Evolutionary conservation across 2,888 invertebrate species (phyloP), one percentile per base, ranked within the genome.

Genomic region (Rhagium mordax): DNA sequence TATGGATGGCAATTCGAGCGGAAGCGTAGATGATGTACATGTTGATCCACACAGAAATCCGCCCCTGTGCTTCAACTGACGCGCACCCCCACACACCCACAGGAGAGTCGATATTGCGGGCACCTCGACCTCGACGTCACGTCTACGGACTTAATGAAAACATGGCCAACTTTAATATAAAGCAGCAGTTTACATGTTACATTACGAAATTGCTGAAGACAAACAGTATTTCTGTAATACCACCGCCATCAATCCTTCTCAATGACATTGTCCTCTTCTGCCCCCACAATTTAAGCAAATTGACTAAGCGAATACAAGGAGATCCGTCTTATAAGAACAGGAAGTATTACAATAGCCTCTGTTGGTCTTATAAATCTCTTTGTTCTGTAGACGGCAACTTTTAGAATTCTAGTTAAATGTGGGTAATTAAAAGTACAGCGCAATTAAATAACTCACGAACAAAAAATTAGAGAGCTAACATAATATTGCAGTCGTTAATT

Each of bases 121-220:
- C 71, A 66, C 70, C 74, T 67, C 74, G 66, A 75, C 74, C 65
- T 57, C 65, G 29, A 51, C 59, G 76, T 77, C 76, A 77, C 78
- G 79, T 79, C 74, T 71, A 70, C 67, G 55, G 64, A 70, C 72
- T 76, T 79, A 81, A 81, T 79, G 79, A 79, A 79, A 81, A 79
- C 79, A 80, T 73, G 76, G 71, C 73, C 77, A 74, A 81, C 75
- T 81, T 81, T 80, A 80, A 79, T 80, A 80, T 77, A 77, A 78
- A 80, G 74, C 76, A 74, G 74, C 74, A 75, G 75, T 79, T 77
- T 78, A 76, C 78, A 79, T 79, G 79, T 79, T 76, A 75, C 78
- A 78, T 79, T 79, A 76, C 72, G 75, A 70, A 74, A 73, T 76
- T 72, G 72, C 70, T 71, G 74, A 81, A 78, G 76, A 78, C 78